Percentiles rank a stretch among this genome's conserved stretches.
phyloP scores from a whole-genome alignment of 2,113 vertebrate species.

The Chiloscyllium plagiosum region DNA sequence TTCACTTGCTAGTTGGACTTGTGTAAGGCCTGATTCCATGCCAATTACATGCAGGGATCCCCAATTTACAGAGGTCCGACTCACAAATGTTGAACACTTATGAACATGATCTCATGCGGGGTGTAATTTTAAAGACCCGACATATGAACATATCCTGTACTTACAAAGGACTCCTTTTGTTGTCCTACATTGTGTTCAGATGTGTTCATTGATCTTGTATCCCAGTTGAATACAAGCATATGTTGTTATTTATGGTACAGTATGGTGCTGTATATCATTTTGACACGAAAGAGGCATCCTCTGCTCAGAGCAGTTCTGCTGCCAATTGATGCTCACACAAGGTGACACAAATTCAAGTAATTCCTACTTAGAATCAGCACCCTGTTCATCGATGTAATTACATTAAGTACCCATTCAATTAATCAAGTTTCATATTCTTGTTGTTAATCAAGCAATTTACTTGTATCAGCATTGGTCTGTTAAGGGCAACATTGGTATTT shows the following conservation, averaged over 20 bases:
- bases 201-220: not conserved
- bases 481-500: not conserved
- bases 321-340: not conserved
- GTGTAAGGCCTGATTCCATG: too few relatives aligned
- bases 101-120: too few relatives aligned
- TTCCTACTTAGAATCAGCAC: not conserved
- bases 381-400: constrained; percentile 11
- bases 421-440: not conserved
- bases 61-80: too few relatives aligned
- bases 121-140: too few relatives aligned
- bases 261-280: not conserved
- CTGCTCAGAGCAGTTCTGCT: not conserved
- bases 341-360: not conserved
- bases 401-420: not conserved
- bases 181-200: too few relatives aligned
- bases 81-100: too few relatives aligned
- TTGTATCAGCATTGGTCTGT: not conserved
- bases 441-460: not conserved
- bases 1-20: too few relatives aligned
- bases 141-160: too few relatives aligned
- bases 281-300: not conserved
- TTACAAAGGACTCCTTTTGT: too few relatives aligned
- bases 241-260: not conserved
- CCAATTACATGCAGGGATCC: too few relatives aligned
- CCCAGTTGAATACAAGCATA: not conserved